Evolutionary conservation across 2,797 vertebrate species (phyloP).

Genomic region (Selene dorsalis): DNA sequence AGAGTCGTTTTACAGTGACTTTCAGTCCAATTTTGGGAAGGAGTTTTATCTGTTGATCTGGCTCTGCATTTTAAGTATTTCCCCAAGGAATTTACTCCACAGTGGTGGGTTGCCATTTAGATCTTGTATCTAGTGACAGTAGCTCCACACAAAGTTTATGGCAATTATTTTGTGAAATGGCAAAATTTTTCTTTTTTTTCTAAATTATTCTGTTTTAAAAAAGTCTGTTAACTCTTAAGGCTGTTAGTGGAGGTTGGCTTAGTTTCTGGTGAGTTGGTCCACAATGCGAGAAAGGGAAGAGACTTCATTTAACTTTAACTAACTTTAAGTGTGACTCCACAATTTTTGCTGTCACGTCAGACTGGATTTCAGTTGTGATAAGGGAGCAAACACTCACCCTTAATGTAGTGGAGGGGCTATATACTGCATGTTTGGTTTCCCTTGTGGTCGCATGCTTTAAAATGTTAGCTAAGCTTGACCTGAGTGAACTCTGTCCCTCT

Average conservation of each 20-base stretch:
- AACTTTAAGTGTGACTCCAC: constrained; percentile 28
- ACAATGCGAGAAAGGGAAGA: not conserved
- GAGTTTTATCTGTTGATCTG: not conserved
- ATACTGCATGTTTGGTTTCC: not conserved
- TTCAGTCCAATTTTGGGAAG: not conserved
- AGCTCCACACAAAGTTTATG: not conserved
- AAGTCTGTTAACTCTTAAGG: not conserved
- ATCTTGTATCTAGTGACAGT: not conserved
- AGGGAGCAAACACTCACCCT: not conserved
- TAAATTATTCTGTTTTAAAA: not conserved
- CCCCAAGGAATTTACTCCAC: not conserved
- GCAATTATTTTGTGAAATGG: not conserved
- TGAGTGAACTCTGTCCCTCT: not conserved
- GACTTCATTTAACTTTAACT: constrained; percentile 9
- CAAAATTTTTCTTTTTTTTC: not conserved
- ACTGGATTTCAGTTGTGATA: constrained; percentile 25
- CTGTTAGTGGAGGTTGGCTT: not conserved
- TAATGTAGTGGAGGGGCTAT: not conserved
- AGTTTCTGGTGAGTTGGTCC: no score
- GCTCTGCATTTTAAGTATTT: not conserved
- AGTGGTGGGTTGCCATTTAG: not conserved
- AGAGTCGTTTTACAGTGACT: constrained; percentile 3
- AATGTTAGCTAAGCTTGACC: not conserved
- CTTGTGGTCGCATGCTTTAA: not conserved
- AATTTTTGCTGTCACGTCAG: constrained; percentile 16